Evolutionary conservation across 1,140 invertebrate species (phyloP).

Genomic region (Ceratitis capitata): DNA sequence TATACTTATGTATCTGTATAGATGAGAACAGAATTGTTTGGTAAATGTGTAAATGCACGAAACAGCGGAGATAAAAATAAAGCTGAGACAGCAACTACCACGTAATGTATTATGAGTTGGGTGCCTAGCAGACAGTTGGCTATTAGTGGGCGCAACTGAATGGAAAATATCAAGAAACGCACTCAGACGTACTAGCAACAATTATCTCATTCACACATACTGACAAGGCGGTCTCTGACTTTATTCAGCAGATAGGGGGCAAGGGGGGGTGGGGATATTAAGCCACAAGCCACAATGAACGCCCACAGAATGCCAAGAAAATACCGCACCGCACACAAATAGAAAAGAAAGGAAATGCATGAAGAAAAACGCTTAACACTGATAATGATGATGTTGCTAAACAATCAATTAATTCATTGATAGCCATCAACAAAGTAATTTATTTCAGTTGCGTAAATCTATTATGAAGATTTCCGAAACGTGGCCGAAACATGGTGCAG

Average conservation of each 20-base stretch:
- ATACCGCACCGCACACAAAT: background rate
- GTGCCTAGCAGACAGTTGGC: background rate
- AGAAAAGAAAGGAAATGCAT: background rate
- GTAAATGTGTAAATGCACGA: background rate
- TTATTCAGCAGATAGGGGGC: background rate
- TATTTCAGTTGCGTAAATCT: conserved; percentile 44
- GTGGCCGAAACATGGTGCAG: background rate
- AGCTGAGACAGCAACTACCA: background rate
- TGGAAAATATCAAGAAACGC: background rate
- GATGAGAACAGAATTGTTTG: too few relatives aligned
- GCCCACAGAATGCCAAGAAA: background rate
- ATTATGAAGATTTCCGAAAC: background rate
- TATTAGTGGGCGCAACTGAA: background rate
- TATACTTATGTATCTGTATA: too few relatives aligned
- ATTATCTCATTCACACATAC: background rate
- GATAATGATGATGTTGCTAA: conserved; percentile 45
- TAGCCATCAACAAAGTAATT: conserved; percentile 43
- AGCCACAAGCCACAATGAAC: background rate
- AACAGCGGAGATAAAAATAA: background rate
- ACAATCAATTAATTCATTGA: conserved; percentile 46
- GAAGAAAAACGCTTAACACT: background rate
- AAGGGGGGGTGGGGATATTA: background rate
- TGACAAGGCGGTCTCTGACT: background rate
- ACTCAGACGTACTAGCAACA: background rate
- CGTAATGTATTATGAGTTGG: background rate